Percentiles rank a stretch among this genome's conserved stretches.
These are phyloP conservation scores for Cetoscarus ocellatus DNA, from an alignment of 2,797 vertebrate species.

Conservation along the genomic window DNA sequence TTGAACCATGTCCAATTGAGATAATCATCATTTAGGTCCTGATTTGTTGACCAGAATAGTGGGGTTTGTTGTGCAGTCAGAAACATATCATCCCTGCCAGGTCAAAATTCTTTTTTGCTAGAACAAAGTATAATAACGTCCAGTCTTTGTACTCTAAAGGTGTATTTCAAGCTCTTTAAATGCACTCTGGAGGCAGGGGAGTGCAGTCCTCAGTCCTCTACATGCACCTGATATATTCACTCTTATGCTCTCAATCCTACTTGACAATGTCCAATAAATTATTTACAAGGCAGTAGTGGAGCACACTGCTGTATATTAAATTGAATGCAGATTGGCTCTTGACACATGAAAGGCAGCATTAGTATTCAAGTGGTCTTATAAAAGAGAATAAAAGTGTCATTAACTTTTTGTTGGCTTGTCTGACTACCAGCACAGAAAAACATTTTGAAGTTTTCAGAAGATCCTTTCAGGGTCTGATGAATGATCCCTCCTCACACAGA, in stretches of 20 bases:
- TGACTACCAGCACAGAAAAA: constrained; percentile 4
- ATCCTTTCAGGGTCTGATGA: not conserved
- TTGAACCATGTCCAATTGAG: too few species aligned
- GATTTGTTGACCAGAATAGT: not conserved
- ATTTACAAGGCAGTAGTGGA: constrained; percentile 56
- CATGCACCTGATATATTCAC: constrained; percentile 2
- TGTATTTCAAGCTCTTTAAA: not conserved
- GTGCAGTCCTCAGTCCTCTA: constrained; percentile 4
- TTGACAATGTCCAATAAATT: constrained; percentile 58
- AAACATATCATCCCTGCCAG: not conserved
- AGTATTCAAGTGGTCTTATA: constrained; percentile 47
- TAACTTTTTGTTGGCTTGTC: constrained; percentile 27
- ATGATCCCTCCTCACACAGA: constrained; percentile 1
- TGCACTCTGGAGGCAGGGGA: not conserved
- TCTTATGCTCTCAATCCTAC: constrained; percentile 12
- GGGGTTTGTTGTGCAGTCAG: constrained; percentile 1
- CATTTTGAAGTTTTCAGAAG: constrained; percentile 17
- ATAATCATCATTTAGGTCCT: not conserved
- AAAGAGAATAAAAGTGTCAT: constrained; percentile 44
- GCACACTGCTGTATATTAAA: constrained; percentile 41
- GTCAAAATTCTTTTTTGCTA: not conserved
- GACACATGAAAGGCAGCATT: constrained; percentile 47
- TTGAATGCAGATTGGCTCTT: constrained; percentile 30
- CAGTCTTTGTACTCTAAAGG: not conserved
- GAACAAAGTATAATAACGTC: not conserved